These are phyloP conservation scores for Odontocolon sp. DNA, from an alignment of 2,888 invertebrate genomes.

Conservation along the genomic window DNA sequence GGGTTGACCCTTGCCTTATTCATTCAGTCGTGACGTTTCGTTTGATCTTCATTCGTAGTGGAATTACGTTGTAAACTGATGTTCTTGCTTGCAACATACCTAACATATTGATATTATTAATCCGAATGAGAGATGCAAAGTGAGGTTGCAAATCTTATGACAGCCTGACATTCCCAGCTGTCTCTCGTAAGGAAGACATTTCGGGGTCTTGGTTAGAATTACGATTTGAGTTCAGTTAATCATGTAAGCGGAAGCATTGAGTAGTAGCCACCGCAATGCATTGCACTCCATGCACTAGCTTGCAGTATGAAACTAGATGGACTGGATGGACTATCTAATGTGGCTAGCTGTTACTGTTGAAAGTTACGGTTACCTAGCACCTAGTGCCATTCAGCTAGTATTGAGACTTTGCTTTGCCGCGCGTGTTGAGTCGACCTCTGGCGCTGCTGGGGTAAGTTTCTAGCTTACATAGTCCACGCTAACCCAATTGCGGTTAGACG, in stretches of 20 bases:
- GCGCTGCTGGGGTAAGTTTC: conserved; percentile 62
- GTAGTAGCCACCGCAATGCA: background rate
- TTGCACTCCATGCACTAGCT: background rate
- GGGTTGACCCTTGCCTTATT: too few species aligned
- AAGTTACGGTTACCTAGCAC: conserved; percentile 38
- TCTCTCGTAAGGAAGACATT: background rate
- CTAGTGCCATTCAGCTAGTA: conserved; percentile 1
- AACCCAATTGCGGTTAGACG: conserved; percentile 72
- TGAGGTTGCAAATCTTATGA: too few species aligned
- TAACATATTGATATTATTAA: too few species aligned
- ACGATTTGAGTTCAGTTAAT: background rate
- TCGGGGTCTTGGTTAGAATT: background rate
- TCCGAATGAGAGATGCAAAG: too few species aligned
- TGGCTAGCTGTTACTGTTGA: conserved; percentile 5
- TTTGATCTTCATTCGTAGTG: too few species aligned
- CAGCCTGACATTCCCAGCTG: too few species aligned
- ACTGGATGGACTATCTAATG: conserved; percentile 17
- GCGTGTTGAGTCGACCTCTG: background rate
- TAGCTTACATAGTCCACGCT: conserved; percentile 62
- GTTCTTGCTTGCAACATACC: too few species aligned
- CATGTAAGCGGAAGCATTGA: conserved; percentile 13
- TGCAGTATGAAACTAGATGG: too few species aligned
- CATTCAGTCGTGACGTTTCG: too few species aligned
- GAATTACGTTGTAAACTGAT: too few species aligned
- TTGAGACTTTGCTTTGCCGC: conserved; percentile 19